Evolutionary conservation across 1,140 invertebrate species (phyloP), one percentile per base, ranked within the genome.

Genomic region (Agraylea sexmaculata): DNA sequence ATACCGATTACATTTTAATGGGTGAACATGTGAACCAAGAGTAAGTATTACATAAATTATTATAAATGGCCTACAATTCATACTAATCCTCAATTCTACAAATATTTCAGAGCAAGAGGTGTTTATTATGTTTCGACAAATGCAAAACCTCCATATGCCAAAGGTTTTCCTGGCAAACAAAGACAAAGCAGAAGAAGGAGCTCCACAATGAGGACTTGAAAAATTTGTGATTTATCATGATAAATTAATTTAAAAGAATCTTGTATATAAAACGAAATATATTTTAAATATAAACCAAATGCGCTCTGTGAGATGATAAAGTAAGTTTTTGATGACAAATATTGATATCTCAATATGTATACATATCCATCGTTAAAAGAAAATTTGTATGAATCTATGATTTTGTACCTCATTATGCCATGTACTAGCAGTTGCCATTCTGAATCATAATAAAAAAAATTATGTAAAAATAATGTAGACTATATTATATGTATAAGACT

Each of bases 101-200:
- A n/a, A n/a, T n/a, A 16, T 59, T 73, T 34, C 60, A 87, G 83
- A 53, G 79, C 82, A 23, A 67, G 83, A 53, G 84, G 84, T 31
- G 74, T 83, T 34, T 87, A 79, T 52, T 87, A 87, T 59, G 75
- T 87, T n/a, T 78, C 77, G 46, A 88, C 84, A 49, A 87, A 87
- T 65, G 78, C 77, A n/a, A 75, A 78, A 53, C 77, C 77, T 51
- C 85, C 85, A 5, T 87, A 81, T 66, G 83, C 83, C 18, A 71
- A 79, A 62, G 83, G 83, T n/a, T 81, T 78, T 55, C 83, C 81
- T 27, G 75, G 67, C 50, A 77, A 75, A 65, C 67, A 57, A 29
- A 60, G 61, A 40, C 59, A 27, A 30, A 32, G 18, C 4, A 32
- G 10, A 32, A 32, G 30, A 13, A 13, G 18, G 15, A 32, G 10